A percentile compares a stretch with the other conserved stretches of the same genome.
Evolutionary conservation across 2,888 invertebrate species (phyloP).

Genomic region (Lissonota sp.): DNA sequence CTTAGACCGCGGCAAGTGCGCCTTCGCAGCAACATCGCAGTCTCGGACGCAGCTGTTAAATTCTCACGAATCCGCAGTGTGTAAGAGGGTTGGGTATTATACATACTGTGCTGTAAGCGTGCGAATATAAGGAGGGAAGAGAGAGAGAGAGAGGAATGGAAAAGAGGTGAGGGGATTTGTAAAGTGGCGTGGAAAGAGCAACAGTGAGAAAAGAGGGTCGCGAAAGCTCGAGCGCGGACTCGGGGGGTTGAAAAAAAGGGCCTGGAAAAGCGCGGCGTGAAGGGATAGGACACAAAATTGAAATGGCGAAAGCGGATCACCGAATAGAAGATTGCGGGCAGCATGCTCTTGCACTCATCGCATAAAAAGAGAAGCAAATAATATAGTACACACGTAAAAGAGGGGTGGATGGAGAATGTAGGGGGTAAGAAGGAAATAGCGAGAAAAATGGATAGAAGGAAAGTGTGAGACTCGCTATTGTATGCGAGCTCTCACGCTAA

Average conservation of each 20-base stretch:
- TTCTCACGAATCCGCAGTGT: constrained; percentile 52
- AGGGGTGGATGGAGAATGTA: constrained; percentile 5
- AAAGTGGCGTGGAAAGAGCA: constrained; percentile 52
- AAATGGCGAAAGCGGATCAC: constrained; percentile 82
- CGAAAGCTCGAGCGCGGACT: neutral
- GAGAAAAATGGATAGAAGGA: constrained; percentile 13
- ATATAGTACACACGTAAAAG: neutral
- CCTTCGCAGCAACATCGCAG: constrained; percentile 54
- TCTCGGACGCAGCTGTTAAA: constrained; percentile 57
- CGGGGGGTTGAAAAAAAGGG: neutral
- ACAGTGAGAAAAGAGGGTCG: constrained; percentile 38
- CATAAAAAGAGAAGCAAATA: constrained; percentile 37
- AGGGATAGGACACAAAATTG: constrained; percentile 76
- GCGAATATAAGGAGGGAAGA: constrained; percentile 37
- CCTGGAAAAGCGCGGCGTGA: constrained; percentile 5
- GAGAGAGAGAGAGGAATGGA: constrained; percentile 26
- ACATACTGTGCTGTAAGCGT: constrained; percentile 19
- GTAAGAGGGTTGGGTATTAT: constrained; percentile 21
- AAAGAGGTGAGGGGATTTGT: constrained; percentile 24
- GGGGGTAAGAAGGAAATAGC: constrained; percentile 19
- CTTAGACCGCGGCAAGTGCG: constrained; percentile 26
- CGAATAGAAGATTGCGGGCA: constrained; percentile 70
- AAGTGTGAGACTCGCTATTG: constrained; percentile 31
- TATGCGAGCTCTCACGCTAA: constrained; percentile 58
- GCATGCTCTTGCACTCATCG: constrained; percentile 9